Conservation (phyloP, 1,140 invertebrate genomes). For the Apis mellifera region Amel_HAv3.1 CM009932.2:14424001-14424500, state of each 20-base stretch:
- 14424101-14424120: constrained; percentile 34
- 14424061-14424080: constrained; percentile 23
- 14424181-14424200: constrained; percentile 56
- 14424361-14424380: constrained; percentile 36
- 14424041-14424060: constrained; percentile 3
- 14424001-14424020: constrained; percentile 54
- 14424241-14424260: neutral
- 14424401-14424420: constrained; percentile 1
- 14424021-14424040: constrained; percentile 36
- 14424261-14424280: neutral
- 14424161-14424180: constrained; percentile 57
- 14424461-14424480: constrained; percentile 18
- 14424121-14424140: neutral
- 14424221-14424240: constrained; percentile 22
- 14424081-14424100: constrained; percentile 34
- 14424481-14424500: neutral
- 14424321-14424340: constrained; percentile 68
- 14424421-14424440: constrained; percentile 3
- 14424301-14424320: constrained; percentile 6
- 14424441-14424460: neutral
- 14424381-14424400: constrained; percentile 29
- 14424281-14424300: constrained; percentile 3
- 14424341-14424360: constrained; percentile 64
- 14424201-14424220: constrained; percentile 25
- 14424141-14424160: constrained; percentile 15